phyloP scores from a whole-genome alignment of 2,113 vertebrate genomes.

The Centropristis striata region DNA sequence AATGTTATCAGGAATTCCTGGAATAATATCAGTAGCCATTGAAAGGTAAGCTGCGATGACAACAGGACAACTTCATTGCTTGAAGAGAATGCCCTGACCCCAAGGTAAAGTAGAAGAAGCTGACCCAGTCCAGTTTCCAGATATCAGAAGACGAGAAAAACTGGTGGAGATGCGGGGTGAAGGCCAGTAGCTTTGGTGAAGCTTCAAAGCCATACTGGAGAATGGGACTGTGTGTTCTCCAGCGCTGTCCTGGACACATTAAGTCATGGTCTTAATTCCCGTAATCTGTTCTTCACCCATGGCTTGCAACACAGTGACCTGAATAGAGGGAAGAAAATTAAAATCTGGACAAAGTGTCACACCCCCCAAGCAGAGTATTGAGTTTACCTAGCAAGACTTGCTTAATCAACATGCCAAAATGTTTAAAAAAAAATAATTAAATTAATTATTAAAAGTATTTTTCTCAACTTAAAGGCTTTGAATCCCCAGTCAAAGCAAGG shows the following conservation, averaged over 20 bases:
- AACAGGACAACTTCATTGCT: constrained; percentile 76
- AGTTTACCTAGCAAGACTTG: neutral
- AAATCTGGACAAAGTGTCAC: neutral
- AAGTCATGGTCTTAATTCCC: constrained; percentile 85
- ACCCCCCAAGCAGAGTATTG: neutral
- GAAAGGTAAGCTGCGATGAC: constrained; percentile 11
- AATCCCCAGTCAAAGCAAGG: no score
- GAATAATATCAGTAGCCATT: constrained; percentile 25
- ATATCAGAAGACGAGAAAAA: constrained; percentile 73
- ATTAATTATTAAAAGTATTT: no score
- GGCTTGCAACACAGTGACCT: constrained; percentile 93
- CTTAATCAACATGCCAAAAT: neutral
- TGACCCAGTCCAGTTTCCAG: constrained; percentile 65
- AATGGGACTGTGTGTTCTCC: constrained; percentile 77
- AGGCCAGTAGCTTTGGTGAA: constrained; percentile 92
- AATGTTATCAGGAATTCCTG: constrained; percentile 25
- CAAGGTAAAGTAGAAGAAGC: constrained; percentile 55
- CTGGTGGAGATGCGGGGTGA: constrained; percentile 87
- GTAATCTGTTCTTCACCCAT: constrained; percentile 91
- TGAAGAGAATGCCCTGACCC: constrained; percentile 85
- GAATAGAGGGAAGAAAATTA: constrained; percentile 15
- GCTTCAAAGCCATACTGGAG: constrained; percentile 88
- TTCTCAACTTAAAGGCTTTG: no score
- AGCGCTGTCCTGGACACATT: constrained; percentile 80
- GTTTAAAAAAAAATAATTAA: no score